These are phyloP conservation scores for Choloepus hoffmanni DNA, from an alignment of 2,113 vertebrate species.

Conservation along the genomic window DNA sequence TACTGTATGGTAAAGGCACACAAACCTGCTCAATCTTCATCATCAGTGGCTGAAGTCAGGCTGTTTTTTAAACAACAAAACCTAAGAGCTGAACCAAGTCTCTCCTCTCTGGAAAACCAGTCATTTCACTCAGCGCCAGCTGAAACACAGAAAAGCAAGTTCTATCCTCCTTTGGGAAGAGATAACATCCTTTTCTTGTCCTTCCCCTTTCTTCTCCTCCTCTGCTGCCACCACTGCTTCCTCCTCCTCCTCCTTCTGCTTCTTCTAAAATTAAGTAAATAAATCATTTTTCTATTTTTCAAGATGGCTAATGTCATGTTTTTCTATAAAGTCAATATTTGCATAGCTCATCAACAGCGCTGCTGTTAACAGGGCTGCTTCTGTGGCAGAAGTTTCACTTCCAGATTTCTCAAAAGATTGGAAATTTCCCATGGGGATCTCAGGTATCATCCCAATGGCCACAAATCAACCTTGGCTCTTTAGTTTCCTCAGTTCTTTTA, in stretches of 20 bases:
- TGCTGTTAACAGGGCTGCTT: slow-evolving; percentile 78
- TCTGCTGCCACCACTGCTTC: background rate
- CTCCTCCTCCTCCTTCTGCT: background rate
- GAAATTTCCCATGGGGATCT: slow-evolving; percentile 90
- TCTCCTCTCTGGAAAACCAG: slow-evolving; percentile 43
- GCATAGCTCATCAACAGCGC: slow-evolving; percentile 32
- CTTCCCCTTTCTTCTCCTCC: background rate
- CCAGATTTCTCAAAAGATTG: slow-evolving; percentile 88
- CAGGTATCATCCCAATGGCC: slow-evolving; percentile 83
- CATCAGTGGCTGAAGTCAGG: slow-evolving; percentile 73
- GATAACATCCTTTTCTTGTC: background rate
- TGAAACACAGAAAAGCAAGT: slow-evolving; percentile 71
- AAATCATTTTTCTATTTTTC: background rate
- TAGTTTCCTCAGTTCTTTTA: slow-evolving; percentile 94
- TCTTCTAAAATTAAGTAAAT: background rate
- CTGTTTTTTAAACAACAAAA: slow-evolving; percentile 62
- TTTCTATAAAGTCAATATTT: slow-evolving; percentile 4
- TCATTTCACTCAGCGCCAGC: slow-evolving; percentile 48
- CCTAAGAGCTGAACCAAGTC: slow-evolving; percentile 24
- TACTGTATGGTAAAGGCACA: slow-evolving; percentile 55
- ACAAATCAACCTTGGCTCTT: slow-evolving; percentile 92
- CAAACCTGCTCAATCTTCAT: slow-evolving; percentile 53
- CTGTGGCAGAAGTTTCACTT: slow-evolving; percentile 88
- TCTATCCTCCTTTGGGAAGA: slow-evolving; percentile 57
- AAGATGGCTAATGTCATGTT: background rate